Base-by-base conservation (phyloP, 2,113 vertebrate species). In the Petromus typicus region DNA sequence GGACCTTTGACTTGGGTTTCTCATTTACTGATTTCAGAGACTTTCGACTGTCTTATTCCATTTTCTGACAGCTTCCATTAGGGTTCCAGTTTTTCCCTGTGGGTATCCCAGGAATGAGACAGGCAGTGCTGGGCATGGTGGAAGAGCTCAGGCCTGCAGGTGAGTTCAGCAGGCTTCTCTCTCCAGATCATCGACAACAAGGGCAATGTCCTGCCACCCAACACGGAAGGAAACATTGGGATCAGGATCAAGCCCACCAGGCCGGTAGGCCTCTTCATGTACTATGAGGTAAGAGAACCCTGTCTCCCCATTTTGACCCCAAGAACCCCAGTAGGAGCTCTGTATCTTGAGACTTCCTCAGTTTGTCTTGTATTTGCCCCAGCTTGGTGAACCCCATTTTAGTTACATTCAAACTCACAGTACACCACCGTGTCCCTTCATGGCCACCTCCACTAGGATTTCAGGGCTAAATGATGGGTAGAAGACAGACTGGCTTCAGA, bases 211-310 rank as follows among this genome's bases (percentile, higher is more conserved):
- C 95, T 99, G 86, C 98, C 98, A 63, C 95, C 95, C 59, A 98
- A 98, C 90, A 97, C 97, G 2, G 98, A 99, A 94, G 99, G 99
- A n/a, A 98, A 98, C 96, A 98, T 99, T 61, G 99, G 98, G 87
- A 66, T 99, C 98, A 97, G 98, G 97, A 98, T 98, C 76, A 99
- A 99, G 96, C 99, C 99, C 6, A 85, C 91, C 69, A 98, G 97
- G 92, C 99, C 99, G 0, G 93, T 98, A 10, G 98, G 98, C 67
- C 96, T 99, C 56, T 99, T 99, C 95, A 94, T 98, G 32, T 94
- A 81, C 96, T 99, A 99, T 84, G 94, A 98, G 88, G 99, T 99
- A 98, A 98, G 94, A 59, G 1, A 3, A 48, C 32, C 37, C 86
- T 9, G 4, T 78, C 91, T 93, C 9, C 75, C 34, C 23, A 18